phyloP scores from a whole-genome alignment of 2,113 vertebrate genomes.

The Tetrax tetrax region DNA sequence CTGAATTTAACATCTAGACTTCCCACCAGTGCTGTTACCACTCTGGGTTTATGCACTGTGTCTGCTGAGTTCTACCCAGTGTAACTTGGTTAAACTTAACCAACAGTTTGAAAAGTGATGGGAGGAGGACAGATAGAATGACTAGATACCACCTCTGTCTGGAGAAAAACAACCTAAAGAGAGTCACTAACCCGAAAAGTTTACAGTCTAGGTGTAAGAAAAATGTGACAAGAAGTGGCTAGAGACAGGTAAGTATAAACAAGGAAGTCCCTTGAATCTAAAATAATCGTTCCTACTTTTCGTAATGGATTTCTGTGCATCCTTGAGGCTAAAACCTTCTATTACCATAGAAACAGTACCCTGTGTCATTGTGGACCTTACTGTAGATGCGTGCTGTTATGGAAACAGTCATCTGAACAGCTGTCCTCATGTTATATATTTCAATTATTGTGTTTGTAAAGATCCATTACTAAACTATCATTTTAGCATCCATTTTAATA shows the following conservation, averaged over 20 bases:
- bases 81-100: neutral
- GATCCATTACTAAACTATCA: neutral
- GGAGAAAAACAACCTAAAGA: neutral
- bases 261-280: neutral
- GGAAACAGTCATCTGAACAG: conserved; percentile 40
- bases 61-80: neutral
- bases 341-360: conserved; percentile 58
- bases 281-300: neutral
- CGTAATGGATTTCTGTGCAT: neutral
- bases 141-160: neutral
- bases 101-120: neutral
- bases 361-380: neutral
- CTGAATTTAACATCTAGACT: neutral
- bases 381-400: conserved; percentile 45
- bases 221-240: neutral
- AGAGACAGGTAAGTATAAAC: neutral
- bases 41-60: neutral
- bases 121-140: neutral
- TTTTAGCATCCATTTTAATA: neutral
- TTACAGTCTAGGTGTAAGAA: neutral
- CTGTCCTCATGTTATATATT: neutral
- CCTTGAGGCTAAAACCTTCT: neutral
- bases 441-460: neutral
- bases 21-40: neutral
- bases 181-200: neutral